phyloP scores from a whole-genome alignment of 2,113 vertebrate genomes.

The Oostethus manadensis region DNA sequence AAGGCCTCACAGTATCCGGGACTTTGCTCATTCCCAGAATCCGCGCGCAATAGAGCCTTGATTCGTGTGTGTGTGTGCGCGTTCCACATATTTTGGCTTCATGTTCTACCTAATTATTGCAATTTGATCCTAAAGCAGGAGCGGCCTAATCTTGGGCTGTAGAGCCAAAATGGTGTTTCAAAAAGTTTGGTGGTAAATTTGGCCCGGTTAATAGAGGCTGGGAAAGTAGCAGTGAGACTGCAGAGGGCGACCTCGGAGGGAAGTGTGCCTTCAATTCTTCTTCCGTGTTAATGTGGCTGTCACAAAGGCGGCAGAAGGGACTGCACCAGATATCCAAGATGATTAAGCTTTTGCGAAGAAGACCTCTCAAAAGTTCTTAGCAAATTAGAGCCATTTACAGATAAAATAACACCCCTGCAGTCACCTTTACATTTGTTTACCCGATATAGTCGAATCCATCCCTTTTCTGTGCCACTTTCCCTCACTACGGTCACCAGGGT shows the following conservation, averaged over 20 bases:
- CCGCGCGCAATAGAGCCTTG: conserved; percentile 71
- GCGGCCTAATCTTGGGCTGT: conserved; percentile 65
- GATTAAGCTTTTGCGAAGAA: background rate
- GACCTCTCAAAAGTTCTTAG: background rate
- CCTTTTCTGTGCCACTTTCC: no score
- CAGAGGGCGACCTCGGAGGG: conserved; percentile 57
- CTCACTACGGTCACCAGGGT: no score
- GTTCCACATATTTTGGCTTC: conserved; percentile 65
- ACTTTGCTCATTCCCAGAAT: conserved; percentile 68
- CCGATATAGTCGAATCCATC: no score
- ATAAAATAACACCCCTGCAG: no score
- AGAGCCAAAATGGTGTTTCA: conserved; percentile 60
- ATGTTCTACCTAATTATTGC: conserved; percentile 74
- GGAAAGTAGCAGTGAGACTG: conserved; percentile 54
- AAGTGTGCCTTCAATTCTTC: conserved; percentile 27
- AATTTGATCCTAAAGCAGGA: conserved; percentile 73
- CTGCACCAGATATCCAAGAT: conserved; percentile 15
- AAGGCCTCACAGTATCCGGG: conserved; percentile 68
- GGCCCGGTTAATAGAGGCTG: conserved; percentile 62
- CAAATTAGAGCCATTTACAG: no score
- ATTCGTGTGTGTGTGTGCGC: conserved; percentile 38
- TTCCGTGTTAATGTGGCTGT: conserved; percentile 29
- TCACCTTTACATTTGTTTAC: no score
- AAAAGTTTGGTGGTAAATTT: conserved; percentile 66
- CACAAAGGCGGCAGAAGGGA: conserved; percentile 45